A percentile compares a stretch with the other conserved stretches of the same genome.
Evolutionary conservation across 2,888 invertebrate genomes (phyloP).

Genomic region (Leptinotarsa tumamoca): DNA sequence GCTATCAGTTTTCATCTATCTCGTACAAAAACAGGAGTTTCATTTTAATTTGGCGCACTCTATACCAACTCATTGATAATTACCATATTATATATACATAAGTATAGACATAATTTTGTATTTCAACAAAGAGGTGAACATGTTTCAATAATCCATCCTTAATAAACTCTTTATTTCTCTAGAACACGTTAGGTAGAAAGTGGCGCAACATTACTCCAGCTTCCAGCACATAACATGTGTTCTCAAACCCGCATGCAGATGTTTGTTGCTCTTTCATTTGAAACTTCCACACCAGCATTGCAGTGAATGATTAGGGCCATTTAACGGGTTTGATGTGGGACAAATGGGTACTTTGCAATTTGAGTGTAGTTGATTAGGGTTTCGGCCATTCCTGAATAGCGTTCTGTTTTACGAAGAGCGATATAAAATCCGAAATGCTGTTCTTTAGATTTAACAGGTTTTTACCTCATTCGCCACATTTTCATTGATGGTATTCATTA

Average conservation of each 20-base stretch:
- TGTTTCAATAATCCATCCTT: too few relatives aligned
- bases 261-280: slow-evolving; percentile 5
- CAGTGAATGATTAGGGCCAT: slow-evolving; percentile 5
- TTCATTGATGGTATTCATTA: background rate
- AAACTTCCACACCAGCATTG: slow-evolving; percentile 3
- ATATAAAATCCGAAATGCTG: too few relatives aligned
- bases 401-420: background rate
- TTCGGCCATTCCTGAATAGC: background rate
- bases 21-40: too few relatives aligned
- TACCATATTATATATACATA: too few relatives aligned
- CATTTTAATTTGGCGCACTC: too few relatives aligned
- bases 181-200: background rate
- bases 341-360: background rate
- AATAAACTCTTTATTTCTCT: too few relatives aligned
- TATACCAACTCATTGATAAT: too few relatives aligned
- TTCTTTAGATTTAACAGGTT: background rate
- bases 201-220: background rate
- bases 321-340: slow-evolving; percentile 3
- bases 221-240: background rate
- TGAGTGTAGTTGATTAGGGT: slow-evolving; percentile 8
- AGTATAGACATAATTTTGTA: too few relatives aligned
- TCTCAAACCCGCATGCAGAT: slow-evolving; percentile 13
- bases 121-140: too few relatives aligned
- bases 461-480: background rate
- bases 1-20: too few relatives aligned